Evolutionary conservation across 1,140 invertebrate species (phyloP).

Genomic region (Drosophila ogumai): DNA sequence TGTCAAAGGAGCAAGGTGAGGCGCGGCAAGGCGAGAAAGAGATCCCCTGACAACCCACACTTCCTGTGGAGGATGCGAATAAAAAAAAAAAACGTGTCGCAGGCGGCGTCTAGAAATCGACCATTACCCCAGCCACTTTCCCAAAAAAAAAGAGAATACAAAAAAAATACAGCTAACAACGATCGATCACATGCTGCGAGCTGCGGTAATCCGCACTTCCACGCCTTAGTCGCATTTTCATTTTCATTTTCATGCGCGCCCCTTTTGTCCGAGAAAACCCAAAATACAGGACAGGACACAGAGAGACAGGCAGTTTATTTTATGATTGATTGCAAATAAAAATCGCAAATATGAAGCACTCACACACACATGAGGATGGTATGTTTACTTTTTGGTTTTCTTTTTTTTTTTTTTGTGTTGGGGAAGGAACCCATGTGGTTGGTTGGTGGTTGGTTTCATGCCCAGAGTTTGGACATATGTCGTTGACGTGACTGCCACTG

Average conservation of each 20-base stretch:
- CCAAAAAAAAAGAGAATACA: conserved; percentile 12
- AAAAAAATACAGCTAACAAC: conserved; percentile 34
- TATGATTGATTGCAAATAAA: conserved; percentile 84
- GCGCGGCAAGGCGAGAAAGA: neutral
- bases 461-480: conserved; percentile 74
- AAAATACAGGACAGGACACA: conserved; percentile 51
- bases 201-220: conserved; percentile 82
- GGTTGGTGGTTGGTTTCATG: conserved; percentile 58
- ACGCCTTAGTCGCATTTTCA: conserved; percentile 82
- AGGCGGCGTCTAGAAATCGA: conserved; percentile 61
- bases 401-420: conserved; percentile 34
- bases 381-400: conserved; percentile 76
- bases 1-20: conserved; percentile 15
- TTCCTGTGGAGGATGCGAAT: conserved; percentile 60
- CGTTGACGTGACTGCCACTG: conserved; percentile 68
- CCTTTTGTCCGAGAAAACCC: conserved; percentile 63
- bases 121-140: conserved; percentile 18
- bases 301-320: conserved; percentile 77
- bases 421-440: conserved; percentile 48
- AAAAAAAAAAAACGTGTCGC: conserved; percentile 70
- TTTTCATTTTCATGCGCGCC: conserved; percentile 75
- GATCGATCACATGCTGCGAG: conserved; percentile 81
- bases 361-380: conserved; percentile 33
- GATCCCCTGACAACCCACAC: conserved; percentile 69
- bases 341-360: conserved; percentile 74